Evolutionary conservation across 2,113 vertebrate species (phyloP).

Genomic region (Misgurnus anguillicaudatus): DNA sequence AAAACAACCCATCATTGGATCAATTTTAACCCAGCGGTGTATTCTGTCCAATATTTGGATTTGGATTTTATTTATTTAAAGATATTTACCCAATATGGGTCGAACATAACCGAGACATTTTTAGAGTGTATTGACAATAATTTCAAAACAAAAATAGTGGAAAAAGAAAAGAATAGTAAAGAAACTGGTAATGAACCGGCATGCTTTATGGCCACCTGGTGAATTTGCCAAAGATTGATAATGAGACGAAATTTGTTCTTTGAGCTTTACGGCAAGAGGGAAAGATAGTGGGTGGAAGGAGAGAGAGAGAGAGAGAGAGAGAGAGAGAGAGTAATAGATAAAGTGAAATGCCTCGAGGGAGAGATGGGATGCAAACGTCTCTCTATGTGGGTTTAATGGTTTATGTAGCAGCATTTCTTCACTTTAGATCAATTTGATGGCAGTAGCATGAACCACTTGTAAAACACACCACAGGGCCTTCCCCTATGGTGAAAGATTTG

Average conservation of each 20-base stretch:
- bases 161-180: background rate
- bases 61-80: too few relatives aligned
- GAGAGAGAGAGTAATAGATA: background rate
- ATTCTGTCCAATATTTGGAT: too few relatives aligned
- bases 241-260: constrained; percentile 4
- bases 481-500: constrained; percentile 10
- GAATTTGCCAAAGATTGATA: background rate
- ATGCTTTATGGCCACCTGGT: constrained; percentile 25
- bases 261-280: background rate
- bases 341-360: background rate
- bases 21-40: too few relatives aligned
- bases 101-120: too few relatives aligned
- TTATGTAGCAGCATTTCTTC: constrained; percentile 19
- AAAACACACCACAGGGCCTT: background rate
- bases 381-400: constrained; percentile 25
- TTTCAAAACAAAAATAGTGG: background rate
- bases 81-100: too few relatives aligned
- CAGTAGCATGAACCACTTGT: background rate
- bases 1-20: too few relatives aligned
- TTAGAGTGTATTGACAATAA: too few relatives aligned
- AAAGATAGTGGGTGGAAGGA: background rate
- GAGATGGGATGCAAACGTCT: constrained; percentile 13
- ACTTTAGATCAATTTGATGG: constrained; percentile 32
- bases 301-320: background rate
- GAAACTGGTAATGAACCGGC: background rate